phyloP scores from a whole-genome alignment of 2,113 vertebrate genomes.

The Periophthalmodon schlosseri region DNA sequence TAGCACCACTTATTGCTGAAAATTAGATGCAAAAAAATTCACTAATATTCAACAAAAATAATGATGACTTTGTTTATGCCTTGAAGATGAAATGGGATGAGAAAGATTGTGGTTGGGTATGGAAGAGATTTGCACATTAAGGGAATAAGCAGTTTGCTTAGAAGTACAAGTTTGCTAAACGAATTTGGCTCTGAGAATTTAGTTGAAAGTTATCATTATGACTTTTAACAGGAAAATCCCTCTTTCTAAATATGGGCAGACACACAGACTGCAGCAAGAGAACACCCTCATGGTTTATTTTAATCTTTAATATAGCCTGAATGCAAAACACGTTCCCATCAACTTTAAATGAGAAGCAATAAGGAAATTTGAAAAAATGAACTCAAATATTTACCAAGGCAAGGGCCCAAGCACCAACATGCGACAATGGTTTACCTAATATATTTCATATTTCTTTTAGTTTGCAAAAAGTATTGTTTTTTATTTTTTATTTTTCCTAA shows the following conservation, averaged over 20 bases:
- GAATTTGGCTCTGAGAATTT: neutral
- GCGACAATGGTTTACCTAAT: too few species aligned
- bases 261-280: neutral
- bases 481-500: too few species aligned
- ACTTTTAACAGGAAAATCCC: neutral
- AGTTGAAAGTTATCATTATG: slow-evolving; percentile 1
- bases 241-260: neutral
- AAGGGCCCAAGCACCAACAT: too few species aligned
- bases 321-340: neutral
- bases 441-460: too few species aligned
- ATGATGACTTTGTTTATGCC: neutral
- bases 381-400: too few species aligned
- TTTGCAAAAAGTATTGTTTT: too few species aligned
- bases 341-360: neutral
- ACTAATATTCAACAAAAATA: slow-evolving; percentile 25
- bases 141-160: neutral
- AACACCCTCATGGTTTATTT: neutral
- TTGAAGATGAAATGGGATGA: neutral
- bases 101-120: neutral
- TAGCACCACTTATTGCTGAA: slow-evolving; percentile 14
- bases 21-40: slow-evolving; percentile 12
- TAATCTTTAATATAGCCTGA: neutral
- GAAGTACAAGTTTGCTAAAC: slow-evolving; percentile 1
- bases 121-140: slow-evolving; percentile 5
- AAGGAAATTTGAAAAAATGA: neutral